These are phyloP conservation scores for Athene cunicularia DNA, from an alignment of 2,113 vertebrate species.

Conservation along the genomic window DNA sequence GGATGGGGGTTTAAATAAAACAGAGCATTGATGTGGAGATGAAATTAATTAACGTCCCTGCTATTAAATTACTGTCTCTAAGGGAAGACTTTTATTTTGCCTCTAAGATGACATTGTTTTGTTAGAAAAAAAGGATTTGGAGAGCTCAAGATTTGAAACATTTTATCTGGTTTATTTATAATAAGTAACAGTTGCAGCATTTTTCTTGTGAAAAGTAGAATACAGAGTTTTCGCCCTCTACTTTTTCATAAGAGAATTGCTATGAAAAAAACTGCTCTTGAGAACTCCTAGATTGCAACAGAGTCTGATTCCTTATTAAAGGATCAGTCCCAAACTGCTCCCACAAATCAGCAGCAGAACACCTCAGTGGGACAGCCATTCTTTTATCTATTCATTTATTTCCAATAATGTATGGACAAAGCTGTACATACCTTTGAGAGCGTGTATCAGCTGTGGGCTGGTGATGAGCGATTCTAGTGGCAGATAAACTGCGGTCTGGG, in stretches of 20 bases:
- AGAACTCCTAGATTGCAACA: not conserved
- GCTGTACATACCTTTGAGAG: not conserved
- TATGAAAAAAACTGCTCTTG: not conserved
- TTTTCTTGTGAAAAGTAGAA: not conserved
- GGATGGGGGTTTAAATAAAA: conserved; percentile 51
- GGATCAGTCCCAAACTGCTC: not conserved
- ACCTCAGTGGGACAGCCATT: not conserved
- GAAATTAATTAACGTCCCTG: conserved; percentile 60
- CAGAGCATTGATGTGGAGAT: conserved; percentile 47
- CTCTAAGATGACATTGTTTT: conserved; percentile 23
- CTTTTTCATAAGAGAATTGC: not conserved
- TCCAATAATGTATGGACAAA: not conserved
- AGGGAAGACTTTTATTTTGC: conserved; percentile 28
- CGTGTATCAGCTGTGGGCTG: not conserved
- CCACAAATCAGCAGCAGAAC: not conserved
- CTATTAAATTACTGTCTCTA: conserved; percentile 41
- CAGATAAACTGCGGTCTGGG: not conserved
- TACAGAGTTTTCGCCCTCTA: not conserved
- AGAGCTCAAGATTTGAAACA: not conserved
- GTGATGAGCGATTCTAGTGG: not conserved
- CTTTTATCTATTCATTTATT: not conserved
- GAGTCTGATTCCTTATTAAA: not conserved
- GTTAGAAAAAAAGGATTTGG: not conserved
- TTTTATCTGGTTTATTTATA: not conserved
- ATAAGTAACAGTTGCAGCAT: not conserved